Conservation (phyloP, 92 coral and sea anemone species). For the Bergia sp. region DNA sequence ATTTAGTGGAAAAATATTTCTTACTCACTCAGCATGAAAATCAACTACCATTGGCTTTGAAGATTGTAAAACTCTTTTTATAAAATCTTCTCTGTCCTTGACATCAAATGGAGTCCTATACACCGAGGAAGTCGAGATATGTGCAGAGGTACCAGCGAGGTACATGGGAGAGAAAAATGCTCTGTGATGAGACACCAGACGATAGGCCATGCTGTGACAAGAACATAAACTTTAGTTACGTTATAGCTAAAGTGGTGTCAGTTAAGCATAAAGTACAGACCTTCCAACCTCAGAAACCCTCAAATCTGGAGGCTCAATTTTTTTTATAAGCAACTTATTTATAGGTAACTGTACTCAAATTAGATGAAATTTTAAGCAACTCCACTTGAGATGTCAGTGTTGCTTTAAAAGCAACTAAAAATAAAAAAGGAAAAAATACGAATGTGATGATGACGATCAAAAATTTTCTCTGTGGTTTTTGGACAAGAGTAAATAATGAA, state of each 20-base stretch:
- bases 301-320: no score
- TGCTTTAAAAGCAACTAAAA: no score
- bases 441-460: no score
- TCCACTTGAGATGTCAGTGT: no score
- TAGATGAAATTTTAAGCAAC: no score
- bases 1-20: not conserved
- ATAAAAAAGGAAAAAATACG: no score
- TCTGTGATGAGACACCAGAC: constrained; percentile 90
- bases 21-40: constrained; percentile 91
- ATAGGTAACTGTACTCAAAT: no score
- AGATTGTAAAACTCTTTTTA: constrained; percentile 82
- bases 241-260: not conserved
- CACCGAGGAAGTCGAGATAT: constrained; percentile 87
- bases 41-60: constrained; percentile 93
- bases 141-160: constrained; percentile 82
- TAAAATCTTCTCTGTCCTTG: constrained; percentile 81
- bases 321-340: no score
- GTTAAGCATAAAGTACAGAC: not conserved
- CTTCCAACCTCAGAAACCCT: no score
- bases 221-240: no score
- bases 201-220: constrained; percentile 83
- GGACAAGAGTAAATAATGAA: no score
- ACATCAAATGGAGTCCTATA: constrained; percentile 81
- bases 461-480: no score
- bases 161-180: constrained; percentile 90